Conservation (phyloP, 2,797 vertebrate species). For the Crossoptilon crossoptilon region DNA sequence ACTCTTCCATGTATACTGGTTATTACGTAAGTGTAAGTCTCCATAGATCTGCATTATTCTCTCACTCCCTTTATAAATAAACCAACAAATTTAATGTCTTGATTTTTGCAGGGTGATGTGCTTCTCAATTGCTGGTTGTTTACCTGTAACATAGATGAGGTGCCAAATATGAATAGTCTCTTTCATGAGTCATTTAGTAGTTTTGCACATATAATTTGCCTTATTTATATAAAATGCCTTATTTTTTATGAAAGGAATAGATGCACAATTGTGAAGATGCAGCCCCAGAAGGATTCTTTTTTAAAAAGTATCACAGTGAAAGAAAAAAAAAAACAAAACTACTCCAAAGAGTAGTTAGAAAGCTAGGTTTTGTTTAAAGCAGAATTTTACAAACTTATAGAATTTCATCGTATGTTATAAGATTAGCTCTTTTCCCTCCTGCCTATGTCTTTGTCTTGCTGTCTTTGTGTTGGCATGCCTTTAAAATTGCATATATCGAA, state of each 20-base stretch:
- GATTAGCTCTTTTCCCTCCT: not conserved
- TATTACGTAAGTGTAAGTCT: not conserved
- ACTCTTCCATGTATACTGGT: not conserved
- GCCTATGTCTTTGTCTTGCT: not conserved
- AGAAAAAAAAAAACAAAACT: not conserved
- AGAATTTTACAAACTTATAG: not conserved
- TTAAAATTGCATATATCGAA: not conserved
- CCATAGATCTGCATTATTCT: not conserved
- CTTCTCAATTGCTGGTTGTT: not conserved
- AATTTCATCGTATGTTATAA: not conserved
- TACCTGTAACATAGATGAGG: not conserved
- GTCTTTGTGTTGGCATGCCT: not conserved
- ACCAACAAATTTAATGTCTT: not conserved
- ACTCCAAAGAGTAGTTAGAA: not conserved
- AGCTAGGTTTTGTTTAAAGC: not conserved
- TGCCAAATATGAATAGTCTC: not conserved
- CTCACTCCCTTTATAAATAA: not conserved
- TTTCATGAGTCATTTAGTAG: not conserved
- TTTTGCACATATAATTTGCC: not conserved
- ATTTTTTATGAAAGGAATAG: not conserved
- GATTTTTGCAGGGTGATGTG: not conserved
- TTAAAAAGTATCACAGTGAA: not conserved
- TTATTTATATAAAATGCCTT: not conserved
- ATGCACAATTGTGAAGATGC: accelerated
- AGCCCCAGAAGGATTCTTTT: not conserved